Percentiles rank a stretch among this genome's conserved stretches.
Conservation (phyloP, 2,797 vertebrate species). For the Eidolon dupreanum region DNA sequence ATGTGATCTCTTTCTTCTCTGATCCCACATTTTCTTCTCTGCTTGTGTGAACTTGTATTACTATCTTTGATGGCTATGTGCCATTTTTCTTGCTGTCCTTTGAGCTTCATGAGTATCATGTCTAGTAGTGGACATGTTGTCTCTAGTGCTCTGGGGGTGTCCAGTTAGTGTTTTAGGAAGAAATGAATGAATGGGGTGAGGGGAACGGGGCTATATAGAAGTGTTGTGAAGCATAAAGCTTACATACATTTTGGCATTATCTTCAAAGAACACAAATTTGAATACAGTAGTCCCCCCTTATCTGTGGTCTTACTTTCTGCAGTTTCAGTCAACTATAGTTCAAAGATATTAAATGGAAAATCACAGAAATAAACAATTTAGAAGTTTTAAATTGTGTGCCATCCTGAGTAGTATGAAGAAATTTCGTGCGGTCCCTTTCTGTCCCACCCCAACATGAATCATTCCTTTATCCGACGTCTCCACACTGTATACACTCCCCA, state of each 20-base stretch:
- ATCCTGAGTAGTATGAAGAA: neutral
- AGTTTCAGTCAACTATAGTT: neutral
- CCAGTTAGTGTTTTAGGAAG: neutral
- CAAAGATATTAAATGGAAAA: neutral
- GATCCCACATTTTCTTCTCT: neutral
- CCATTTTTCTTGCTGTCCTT: neutral
- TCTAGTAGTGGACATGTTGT: neutral
- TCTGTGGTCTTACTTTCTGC: neutral
- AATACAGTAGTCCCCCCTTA: neutral
- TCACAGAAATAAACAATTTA: neutral
- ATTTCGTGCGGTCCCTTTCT: neutral
- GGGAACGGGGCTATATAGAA: neutral
- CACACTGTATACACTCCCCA: neutral
- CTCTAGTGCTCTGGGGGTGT: neutral
- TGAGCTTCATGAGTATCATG: neutral
- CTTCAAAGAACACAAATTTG: neutral
- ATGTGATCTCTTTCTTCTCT: neutral
- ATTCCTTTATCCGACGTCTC: neutral
- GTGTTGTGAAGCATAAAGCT: neutral
- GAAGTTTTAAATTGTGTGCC: neutral
- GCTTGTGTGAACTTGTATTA: fast-evolving
- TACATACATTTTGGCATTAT: too few relatives aligned
- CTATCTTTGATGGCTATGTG: fast-evolving
- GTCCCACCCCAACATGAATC: neutral
- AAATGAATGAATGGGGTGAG: neutral